A percentile compares a stretch with the other conserved stretches of the same genome.
These are phyloP conservation scores for Sciurus carolinensis DNA, from an alignment of 2,797 vertebrate genomes.

Conservation along the genomic window DNA sequence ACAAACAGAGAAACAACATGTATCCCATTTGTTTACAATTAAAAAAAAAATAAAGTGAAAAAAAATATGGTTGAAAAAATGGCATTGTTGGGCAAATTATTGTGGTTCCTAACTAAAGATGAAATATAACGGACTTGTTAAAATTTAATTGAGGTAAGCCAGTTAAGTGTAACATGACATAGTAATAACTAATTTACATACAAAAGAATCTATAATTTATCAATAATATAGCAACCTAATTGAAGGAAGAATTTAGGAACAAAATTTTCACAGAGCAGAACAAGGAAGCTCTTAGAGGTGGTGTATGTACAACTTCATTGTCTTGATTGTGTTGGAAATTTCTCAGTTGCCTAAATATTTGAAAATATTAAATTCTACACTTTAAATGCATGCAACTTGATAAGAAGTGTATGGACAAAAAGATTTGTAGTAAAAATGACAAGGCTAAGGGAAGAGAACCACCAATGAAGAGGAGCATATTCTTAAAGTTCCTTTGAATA, in stretches of 20 bases:
- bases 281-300: neutral
- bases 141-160: neutral
- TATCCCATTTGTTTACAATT: no score
- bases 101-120: neutral
- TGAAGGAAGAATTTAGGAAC: neutral
- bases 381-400: neutral
- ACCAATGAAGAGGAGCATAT: neutral
- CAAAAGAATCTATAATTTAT: neutral
- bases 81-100: neutral
- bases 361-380: neutral
- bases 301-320: neutral
- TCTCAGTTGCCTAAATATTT: neutral
- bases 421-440: no score
- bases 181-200: neutral
- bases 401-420: neutral
- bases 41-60: no score
- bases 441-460: neutral
- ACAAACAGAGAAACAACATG: no score
- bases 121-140: neutral
- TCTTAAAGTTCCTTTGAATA: neutral
- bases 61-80: neutral
- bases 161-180: neutral
- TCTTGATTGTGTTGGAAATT: neutral
- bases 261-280: neutral
- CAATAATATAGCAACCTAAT: neutral